Evolutionary conservation across 2,888 invertebrate genomes (phyloP), one percentile per base, ranked within the genome.

Genomic region (Pachydiplax longipennis): DNA sequence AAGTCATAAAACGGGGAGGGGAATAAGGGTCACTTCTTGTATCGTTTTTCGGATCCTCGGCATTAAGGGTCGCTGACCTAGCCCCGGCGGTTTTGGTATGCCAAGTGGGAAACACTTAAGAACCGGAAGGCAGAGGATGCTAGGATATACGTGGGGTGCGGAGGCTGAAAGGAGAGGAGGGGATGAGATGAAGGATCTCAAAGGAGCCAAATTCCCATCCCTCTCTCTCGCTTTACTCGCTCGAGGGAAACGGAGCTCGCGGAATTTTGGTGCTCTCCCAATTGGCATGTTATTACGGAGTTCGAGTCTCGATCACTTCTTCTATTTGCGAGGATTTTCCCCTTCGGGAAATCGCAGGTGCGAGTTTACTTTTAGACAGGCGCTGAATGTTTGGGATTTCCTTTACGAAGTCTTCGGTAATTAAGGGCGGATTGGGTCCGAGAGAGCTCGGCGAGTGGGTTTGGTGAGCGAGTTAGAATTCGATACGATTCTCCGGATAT

Each of bases 11-110:
- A 87, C 25, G 18, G 31, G 31, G 61, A 87, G 37, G 8, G 37
- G 87, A 61, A 37, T 22, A n/a, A 61, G 87, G 35, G 58, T 58
- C 31, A 73, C 73, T 73, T 80, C 81, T 81, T 81, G 81, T 35
- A 53, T 35, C 61, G 61, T n/a, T 83, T 58, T 83, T 83, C 58
- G 58, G 83, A 58, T 87, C 87, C 58, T 87, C 35, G 61, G 87
- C 53, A 83, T 48, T 61, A 61, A 37, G 87, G 87, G 83, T 83
- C 83, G 83, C 83, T 61, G 83, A 83, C 83, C 87, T 37, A 31
- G 40, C 87, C 61, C 87, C 87, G 61, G 87, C 35, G 58, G 87
- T 37, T 40, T 37, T 37, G 61, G 61, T 37, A 87, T 87, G 87
- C 87, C 87, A 61, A 87, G 35, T 61, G 87, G 87, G 87, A 37